These are phyloP conservation scores for Bombus vancouverensis DNA, from an alignment of 1,140 invertebrate genomes.

Conservation along the genomic window DNA sequence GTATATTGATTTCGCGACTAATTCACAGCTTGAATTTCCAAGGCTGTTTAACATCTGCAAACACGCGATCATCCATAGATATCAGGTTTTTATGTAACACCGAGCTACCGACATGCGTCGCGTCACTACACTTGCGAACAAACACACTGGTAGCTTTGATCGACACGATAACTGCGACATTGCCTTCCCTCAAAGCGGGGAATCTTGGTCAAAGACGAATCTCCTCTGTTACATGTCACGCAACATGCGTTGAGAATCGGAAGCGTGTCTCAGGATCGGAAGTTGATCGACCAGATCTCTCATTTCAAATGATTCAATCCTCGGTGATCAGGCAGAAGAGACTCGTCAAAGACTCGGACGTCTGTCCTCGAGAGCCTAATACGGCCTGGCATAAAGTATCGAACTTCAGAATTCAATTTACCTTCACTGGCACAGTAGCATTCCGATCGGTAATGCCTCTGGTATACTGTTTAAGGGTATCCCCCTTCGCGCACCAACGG, in stretches of 20 bases:
- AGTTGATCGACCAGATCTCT: neutral
- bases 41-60: neutral
- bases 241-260: too few species aligned
- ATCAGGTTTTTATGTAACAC: slow-evolving; percentile 6
- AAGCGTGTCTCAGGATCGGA: neutral
- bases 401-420: slow-evolving; percentile 65
- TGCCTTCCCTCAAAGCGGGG: slow-evolving; percentile 2
- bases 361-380: neutral
- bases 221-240: slow-evolving; percentile 1
- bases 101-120: neutral
- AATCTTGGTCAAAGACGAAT: slow-evolving; percentile 5
- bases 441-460: slow-evolving; percentile 69
- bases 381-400: neutral
- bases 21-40: neutral
- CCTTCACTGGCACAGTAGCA: slow-evolving; percentile 73
- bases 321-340: neutral
- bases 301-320: neutral
- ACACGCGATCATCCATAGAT: neutral
- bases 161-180: neutral
- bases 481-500: slow-evolving; percentile 38
- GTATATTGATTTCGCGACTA: neutral
- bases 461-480: slow-evolving; percentile 57
- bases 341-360: neutral
- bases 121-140: neutral
- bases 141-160: neutral